Percentiles rank a stretch among this genome's conserved stretches.
These are phyloP conservation scores for Varroa destructor DNA, from an alignment of 1,140 invertebrate genomes.

Conservation along the genomic window DNA sequence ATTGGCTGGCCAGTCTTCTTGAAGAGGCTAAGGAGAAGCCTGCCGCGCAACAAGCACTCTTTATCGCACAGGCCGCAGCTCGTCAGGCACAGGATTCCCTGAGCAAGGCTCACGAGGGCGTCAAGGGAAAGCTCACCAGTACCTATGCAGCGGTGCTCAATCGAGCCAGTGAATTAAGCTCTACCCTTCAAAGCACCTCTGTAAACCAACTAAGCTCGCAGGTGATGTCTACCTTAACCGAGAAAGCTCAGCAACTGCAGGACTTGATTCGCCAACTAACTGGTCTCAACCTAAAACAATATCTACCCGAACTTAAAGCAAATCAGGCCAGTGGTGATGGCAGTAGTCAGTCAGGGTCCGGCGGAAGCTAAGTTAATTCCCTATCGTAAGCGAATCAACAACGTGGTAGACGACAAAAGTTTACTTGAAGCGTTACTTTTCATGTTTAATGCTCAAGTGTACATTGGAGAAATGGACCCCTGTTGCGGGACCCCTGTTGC, in stretches of 20 bases:
- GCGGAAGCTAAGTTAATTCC: no score
- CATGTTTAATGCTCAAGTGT: no score
- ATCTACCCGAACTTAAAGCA: constrained; percentile 3
- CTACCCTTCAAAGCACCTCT: neutral
- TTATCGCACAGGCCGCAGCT: constrained; percentile 17
- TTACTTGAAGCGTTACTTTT: no score
- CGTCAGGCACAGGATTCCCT: constrained; percentile 2
- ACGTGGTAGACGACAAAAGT: no score
- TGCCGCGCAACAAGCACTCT: constrained; percentile 1
- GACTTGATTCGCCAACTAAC: constrained; percentile 17
- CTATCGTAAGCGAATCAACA: no score
- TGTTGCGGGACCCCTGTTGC: no score
- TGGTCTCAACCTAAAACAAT: constrained; percentile 7
- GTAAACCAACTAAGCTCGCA: neutral
- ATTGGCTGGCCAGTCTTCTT: constrained; percentile 1
- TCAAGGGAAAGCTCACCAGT: neutral
- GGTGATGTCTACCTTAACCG: neutral
- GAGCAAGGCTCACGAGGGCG: neutral
- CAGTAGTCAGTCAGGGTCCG: no score
- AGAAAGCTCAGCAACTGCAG: constrained; percentile 1
- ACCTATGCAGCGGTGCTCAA: constrained; percentile 1
- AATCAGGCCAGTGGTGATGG: neutral
- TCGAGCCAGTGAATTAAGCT: constrained; percentile 1
- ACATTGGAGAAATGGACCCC: no score
- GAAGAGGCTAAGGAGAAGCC: constrained; percentile 23